These are phyloP conservation scores for Nomada lathburiana DNA, from an alignment of 2,888 invertebrate species.

Conservation along the genomic window DNA sequence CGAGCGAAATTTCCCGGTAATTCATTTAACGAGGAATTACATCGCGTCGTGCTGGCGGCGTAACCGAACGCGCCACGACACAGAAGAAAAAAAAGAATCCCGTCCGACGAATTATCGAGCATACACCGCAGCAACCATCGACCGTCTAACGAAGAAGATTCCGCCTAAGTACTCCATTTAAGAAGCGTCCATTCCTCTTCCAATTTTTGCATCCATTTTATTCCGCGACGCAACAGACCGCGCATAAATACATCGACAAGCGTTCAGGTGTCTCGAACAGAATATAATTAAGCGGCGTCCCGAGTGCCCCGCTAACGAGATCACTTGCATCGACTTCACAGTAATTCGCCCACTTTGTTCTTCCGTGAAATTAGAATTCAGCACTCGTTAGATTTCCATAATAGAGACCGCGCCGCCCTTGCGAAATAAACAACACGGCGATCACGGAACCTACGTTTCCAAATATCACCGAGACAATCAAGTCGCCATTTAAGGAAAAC, in stretches of 20 bases:
- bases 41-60: background rate
- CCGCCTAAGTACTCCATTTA: background rate
- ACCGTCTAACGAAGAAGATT: background rate
- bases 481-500: background rate
- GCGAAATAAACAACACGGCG: no score
- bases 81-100: background rate
- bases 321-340: background rate
- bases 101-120: slow-evolving; percentile 7
- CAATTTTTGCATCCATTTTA: background rate
- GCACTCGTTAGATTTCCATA: no score
- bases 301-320: background rate
- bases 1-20: slow-evolving; percentile 8
- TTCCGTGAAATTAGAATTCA: no score
- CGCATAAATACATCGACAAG: background rate
- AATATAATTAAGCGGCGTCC: background rate
- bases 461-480: background rate
- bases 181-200: background rate
- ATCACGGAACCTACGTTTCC: background rate
- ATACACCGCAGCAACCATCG: background rate
- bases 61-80: slow-evolving; percentile 7
- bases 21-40: slow-evolving; percentile 24
- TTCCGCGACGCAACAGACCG: no score
- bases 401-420: no score
- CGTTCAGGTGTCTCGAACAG: background rate
- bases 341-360: no score